These are phyloP conservation scores for Agapornis roseicollis DNA, from an alignment of 2,113 vertebrate species.

Conservation along the genomic window DNA sequence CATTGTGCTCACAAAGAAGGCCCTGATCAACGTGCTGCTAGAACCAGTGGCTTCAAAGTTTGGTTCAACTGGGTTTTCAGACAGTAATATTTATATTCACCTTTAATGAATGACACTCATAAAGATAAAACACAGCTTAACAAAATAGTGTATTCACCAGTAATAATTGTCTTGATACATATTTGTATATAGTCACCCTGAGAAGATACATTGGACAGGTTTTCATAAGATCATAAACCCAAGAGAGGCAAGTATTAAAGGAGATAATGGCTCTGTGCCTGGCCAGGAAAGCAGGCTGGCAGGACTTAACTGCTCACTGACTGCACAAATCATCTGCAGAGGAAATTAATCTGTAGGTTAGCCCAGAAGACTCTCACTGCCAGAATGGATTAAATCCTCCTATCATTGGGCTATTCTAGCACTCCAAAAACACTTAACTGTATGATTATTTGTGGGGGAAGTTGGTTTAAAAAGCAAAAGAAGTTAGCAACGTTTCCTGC, in stretches of 20 bases:
- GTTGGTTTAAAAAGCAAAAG: neutral
- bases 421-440: neutral
- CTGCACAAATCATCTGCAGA: neutral
- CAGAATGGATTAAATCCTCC: neutral
- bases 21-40: neutral
- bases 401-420: neutral
- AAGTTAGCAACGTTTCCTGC: neutral
- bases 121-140: neutral
- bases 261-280: neutral
- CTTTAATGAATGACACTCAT: neutral
- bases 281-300: neutral
- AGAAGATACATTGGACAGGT: neutral
- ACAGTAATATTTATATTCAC: neutral
- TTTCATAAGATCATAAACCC: neutral
- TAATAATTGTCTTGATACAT: neutral
- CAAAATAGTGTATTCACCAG: neutral
- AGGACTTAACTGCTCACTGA: neutral
- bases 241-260: neutral
- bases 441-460: neutral
- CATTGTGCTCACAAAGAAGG: neutral
- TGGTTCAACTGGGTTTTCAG: neutral
- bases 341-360: neutral
- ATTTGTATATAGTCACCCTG: neutral
- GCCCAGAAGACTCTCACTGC: neutral
- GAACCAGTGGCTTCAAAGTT: neutral